A percentile compares a stretch with the other conserved stretches of the same genome.
Evolutionary conservation across 2,888 invertebrate species (phyloP).

Genomic region (Tipula unca): DNA sequence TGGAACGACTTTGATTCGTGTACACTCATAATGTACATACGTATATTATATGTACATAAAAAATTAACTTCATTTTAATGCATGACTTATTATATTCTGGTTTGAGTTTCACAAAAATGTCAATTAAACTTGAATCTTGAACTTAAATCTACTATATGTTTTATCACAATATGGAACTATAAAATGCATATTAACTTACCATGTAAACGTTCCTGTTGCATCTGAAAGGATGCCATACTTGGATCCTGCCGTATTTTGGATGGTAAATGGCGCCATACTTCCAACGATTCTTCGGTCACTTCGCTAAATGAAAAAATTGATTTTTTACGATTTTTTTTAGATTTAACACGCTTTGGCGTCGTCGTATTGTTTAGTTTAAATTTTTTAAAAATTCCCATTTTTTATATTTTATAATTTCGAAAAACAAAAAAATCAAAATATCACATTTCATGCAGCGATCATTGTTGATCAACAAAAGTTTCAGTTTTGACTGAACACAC

Average conservation of each 20-base stretch:
- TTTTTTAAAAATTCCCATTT: conserved; percentile 21
- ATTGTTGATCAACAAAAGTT: conserved; percentile 8
- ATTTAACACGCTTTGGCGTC: not conserved
- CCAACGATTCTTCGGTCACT: conserved; percentile 51
- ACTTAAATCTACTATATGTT: not conserved
- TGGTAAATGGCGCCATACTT: conserved; percentile 57
- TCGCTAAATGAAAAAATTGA: conserved; percentile 40
- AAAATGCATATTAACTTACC: conserved; percentile 31
- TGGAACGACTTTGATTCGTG: not conserved
- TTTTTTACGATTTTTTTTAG: conserved; percentile 23
- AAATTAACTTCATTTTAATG: not conserved
- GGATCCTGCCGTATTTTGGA: conserved; percentile 59
- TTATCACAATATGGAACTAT: too few species aligned
- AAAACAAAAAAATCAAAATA: not conserved
- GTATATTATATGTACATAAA: not conserved
- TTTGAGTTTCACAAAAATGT: not conserved
- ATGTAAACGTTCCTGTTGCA: conserved; percentile 39
- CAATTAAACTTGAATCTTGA: not conserved
- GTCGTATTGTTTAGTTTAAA: not conserved
- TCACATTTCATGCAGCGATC: not conserved
- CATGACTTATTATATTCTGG: not conserved
- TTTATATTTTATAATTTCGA: not conserved
- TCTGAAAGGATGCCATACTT: conserved; percentile 50
- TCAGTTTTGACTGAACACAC: not conserved
- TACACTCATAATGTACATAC: not conserved